Conservation (phyloP, 2,888 invertebrate species). For the Mactromeris polynyma region DNA sequence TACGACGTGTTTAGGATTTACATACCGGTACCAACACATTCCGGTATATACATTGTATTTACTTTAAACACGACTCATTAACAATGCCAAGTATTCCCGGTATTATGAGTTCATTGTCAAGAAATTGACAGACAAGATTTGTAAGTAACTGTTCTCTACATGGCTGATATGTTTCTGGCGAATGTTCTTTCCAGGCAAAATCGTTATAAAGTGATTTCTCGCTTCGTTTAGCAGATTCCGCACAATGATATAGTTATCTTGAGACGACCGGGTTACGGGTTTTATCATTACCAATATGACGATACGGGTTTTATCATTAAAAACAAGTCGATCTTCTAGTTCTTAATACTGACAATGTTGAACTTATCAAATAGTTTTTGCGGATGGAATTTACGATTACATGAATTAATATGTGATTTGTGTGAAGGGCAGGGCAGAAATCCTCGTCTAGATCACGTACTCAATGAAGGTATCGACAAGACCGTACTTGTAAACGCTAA, state of each 20-base stretch:
- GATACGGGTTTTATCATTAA: conserved; percentile 1
- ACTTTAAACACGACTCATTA: not conserved
- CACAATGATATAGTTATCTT: conserved; percentile 21
- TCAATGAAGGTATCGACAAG: no score
- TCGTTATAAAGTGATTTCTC: conserved; percentile 48
- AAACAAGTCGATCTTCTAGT: not conserved
- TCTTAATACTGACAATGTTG: not conserved
- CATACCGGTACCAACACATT: not conserved
- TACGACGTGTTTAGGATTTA: not conserved
- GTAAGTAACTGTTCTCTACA: not conserved
- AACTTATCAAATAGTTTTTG: not conserved
- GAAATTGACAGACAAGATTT: conserved; percentile 25
- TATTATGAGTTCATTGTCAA: not conserved
- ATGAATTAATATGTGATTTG: no score
- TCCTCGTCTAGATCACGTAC: no score
- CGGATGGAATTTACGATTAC: no score
- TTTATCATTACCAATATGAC: not conserved
- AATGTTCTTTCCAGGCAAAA: conserved; percentile 30
- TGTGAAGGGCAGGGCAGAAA: no score
- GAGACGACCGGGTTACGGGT: not conserved
- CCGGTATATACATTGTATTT: not conserved
- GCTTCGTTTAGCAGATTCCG: conserved; percentile 36
- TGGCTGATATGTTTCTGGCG: not conserved
- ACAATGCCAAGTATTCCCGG: not conserved
- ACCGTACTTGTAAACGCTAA: no score